Conservation (phyloP, 1,140 invertebrate genomes). For the Habropoda laboriosa region DNA sequence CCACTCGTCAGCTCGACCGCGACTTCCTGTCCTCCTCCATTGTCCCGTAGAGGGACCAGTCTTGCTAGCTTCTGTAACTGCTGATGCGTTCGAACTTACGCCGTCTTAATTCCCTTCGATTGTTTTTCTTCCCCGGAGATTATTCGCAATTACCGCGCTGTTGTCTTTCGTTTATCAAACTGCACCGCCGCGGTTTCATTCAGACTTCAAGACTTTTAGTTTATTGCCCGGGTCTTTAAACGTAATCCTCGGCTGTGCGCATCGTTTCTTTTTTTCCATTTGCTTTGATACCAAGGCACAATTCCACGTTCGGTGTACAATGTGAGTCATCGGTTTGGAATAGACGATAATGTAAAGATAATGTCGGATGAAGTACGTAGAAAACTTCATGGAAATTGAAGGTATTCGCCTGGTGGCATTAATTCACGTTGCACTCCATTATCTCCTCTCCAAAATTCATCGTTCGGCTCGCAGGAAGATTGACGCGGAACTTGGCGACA, state of each 20-base stretch:
- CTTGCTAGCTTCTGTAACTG: conserved; percentile 45
- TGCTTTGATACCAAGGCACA: too few relatives aligned
- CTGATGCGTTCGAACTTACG: conserved; percentile 34
- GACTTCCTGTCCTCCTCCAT: conserved; percentile 61
- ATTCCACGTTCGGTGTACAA: too few relatives aligned
- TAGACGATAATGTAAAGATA: too few relatives aligned
- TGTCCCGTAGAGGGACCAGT: conserved; percentile 49
- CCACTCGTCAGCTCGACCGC: conserved; percentile 55
- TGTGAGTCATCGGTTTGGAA: too few relatives aligned
- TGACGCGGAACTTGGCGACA: conserved; percentile 9
- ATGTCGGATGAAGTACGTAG: too few relatives aligned
- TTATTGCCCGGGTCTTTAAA: too few relatives aligned
- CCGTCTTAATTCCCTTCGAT: conserved; percentile 53
- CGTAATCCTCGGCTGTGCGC: too few relatives aligned
- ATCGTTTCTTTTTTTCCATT: too few relatives aligned
- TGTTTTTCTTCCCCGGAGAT: conserved; percentile 53
- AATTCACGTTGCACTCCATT: not conserved
- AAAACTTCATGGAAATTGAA: too few relatives aligned
- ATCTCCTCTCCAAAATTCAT: conserved; percentile 29
- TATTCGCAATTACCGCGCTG: conserved; percentile 47
- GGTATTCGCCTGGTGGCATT: too few relatives aligned
- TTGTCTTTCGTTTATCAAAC: not conserved
- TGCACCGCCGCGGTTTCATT: too few relatives aligned
- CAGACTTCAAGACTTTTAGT: too few relatives aligned
- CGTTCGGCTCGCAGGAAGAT: conserved; percentile 3